These are phyloP conservation scores for Hippoglossus stenolepis DNA, from an alignment of 2,113 vertebrate genomes.

Conservation along the genomic window DNA sequence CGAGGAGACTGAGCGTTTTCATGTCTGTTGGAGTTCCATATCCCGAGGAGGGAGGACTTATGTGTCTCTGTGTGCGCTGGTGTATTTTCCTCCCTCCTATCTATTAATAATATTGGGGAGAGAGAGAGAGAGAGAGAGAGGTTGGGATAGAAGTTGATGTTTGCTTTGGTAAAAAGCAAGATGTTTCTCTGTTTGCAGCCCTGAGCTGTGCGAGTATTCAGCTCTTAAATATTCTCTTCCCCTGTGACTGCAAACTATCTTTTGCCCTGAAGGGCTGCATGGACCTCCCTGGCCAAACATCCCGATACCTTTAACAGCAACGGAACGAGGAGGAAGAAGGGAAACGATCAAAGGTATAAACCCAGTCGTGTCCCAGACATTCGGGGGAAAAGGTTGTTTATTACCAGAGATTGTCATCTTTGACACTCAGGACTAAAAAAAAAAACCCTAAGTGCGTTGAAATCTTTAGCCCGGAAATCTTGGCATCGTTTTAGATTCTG, in stretches of 20 bases:
- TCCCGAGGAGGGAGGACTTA: constrained; percentile 81
- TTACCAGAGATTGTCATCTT: background rate
- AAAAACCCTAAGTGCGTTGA: background rate
- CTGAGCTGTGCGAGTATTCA: constrained; percentile 75
- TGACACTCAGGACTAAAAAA: background rate
- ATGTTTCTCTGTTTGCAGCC: constrained; percentile 76
- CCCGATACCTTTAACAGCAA: constrained; percentile 68
- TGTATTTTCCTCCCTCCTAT: constrained; percentile 70
- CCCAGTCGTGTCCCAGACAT: constrained; percentile 21
- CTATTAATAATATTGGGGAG: constrained; percentile 80
- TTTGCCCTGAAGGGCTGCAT: constrained; percentile 73
- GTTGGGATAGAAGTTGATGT: constrained; percentile 62
- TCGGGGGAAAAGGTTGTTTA: constrained; percentile 44
- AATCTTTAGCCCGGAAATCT: background rate
- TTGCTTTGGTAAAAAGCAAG: constrained; percentile 72
- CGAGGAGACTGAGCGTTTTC: constrained; percentile 76
- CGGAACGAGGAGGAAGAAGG: constrained; percentile 14
- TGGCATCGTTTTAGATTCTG: constrained; percentile 11
- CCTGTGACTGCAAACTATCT: constrained; percentile 70
- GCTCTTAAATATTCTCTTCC: constrained; percentile 79
- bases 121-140: constrained; percentile 40
- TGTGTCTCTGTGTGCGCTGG: constrained; percentile 64
- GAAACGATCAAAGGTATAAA: constrained; percentile 24
- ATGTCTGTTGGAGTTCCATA: constrained; percentile 82
- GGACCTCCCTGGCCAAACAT: constrained; percentile 76